A percentile compares a stretch with the other conserved stretches of the same genome.
Conservation (phyloP, 2,888 invertebrate species). For the Carcina quercana region DNA sequence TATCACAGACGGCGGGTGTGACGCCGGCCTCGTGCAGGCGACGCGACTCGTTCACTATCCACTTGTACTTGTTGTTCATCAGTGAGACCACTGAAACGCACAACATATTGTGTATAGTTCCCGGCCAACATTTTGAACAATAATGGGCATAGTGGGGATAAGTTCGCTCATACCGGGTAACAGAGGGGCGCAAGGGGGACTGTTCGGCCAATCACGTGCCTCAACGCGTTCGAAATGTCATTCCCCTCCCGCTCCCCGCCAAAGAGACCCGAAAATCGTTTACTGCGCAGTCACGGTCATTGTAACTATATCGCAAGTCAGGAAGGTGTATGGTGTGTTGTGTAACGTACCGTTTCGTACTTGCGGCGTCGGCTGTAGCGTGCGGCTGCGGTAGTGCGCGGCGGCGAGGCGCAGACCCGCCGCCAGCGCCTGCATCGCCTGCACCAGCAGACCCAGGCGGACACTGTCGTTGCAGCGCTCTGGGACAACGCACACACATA, state of each 20-base stretch:
- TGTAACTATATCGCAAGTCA: too few relatives aligned
- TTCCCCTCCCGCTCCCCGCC: too few relatives aligned
- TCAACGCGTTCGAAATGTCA: too few relatives aligned
- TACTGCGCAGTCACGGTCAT: too few relatives aligned
- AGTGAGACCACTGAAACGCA: conserved; percentile 87
- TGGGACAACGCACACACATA: conserved; percentile 17
- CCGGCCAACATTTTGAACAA: too few relatives aligned
- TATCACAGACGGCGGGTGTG: conserved; percentile 91
- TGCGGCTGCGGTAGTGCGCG: conserved; percentile 87
- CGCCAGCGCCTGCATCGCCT: conserved; percentile 94
- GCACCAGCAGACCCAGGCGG: conserved; percentile 89
- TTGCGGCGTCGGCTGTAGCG: conserved; percentile 91
- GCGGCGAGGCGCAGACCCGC: conserved; percentile 95
- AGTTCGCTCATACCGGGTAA: too few relatives aligned
- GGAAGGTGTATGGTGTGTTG: conserved; percentile 1
- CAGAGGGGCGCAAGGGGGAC: too few relatives aligned
- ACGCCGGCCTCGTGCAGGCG: conserved; percentile 88
- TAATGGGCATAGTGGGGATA: too few relatives aligned
- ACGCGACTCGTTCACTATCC: conserved; percentile 90
- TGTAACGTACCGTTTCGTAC: conserved; percentile 87
- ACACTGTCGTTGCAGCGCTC: conserved; percentile 57
- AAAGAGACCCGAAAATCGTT: too few relatives aligned
- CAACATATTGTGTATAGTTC: too few relatives aligned
- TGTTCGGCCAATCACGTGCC: too few relatives aligned
- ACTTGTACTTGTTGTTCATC: conserved; percentile 94